phyloP scores from a whole-genome alignment of 2,888 invertebrate species.

The Pachliopta kotzebuea region DNA sequence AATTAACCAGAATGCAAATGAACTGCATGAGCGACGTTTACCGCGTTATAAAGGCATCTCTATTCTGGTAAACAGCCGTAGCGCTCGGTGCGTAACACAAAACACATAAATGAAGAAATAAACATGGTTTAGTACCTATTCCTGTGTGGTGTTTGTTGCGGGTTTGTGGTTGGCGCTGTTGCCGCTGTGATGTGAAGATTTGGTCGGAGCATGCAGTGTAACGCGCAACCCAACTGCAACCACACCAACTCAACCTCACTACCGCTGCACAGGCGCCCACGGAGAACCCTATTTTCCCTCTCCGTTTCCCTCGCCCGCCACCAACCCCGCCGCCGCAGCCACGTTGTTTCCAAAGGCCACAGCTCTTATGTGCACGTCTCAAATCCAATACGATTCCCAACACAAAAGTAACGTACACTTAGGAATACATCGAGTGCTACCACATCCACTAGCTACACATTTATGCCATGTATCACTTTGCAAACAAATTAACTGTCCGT shows the following conservation, averaged over 20 bases:
- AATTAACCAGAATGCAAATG: constrained; percentile 62
- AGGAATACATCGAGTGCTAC: constrained; percentile 55
- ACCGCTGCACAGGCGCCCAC: constrained; percentile 47
- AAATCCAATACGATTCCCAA: constrained; percentile 31
- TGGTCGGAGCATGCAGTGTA: constrained; percentile 93
- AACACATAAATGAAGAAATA: constrained; percentile 73
- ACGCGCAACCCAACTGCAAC: constrained; percentile 95
- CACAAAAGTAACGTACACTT: constrained; percentile 28
- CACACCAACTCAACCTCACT: constrained; percentile 81
- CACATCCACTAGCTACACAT: constrained; percentile 72
- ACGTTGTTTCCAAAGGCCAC: constrained; percentile 35
- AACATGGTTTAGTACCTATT: constrained; percentile 79
- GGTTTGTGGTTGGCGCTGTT: constrained; percentile 79
- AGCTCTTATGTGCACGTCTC: constrained; percentile 29
- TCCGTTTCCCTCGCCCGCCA: constrained; percentile 31
- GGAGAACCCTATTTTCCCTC: constrained; percentile 31
- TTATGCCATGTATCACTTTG: constrained; percentile 56
- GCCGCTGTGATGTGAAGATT: constrained; percentile 79
- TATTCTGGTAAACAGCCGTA: constrained; percentile 66
- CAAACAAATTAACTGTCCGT: constrained; percentile 68
- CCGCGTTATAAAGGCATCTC: constrained; percentile 66
- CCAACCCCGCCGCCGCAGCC: constrained; percentile 42
- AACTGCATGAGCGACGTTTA: constrained; percentile 64
- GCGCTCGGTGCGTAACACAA: constrained; percentile 78
- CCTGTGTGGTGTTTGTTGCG: constrained; percentile 78